A percentile compares a stretch with the other conserved stretches of the same genome.
These are phyloP conservation scores for Cacoxenus indagator DNA, from an alignment of 2,888 invertebrate genomes.

Conservation along the genomic window DNA sequence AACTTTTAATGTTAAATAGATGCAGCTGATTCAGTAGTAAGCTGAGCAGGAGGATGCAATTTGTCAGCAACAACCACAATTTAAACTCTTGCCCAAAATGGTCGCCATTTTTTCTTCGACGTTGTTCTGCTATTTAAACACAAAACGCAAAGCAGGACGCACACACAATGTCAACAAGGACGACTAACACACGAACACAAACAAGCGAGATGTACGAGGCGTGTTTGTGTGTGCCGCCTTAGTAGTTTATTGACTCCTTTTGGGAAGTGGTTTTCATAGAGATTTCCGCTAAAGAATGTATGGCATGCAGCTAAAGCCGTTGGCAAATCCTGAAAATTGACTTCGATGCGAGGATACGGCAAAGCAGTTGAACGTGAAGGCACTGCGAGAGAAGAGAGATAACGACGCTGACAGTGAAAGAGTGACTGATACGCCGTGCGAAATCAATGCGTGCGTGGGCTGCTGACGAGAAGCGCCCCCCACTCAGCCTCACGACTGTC, in stretches of 20 bases:
- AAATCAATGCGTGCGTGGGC: slow-evolving; percentile 59
- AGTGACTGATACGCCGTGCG: background rate
- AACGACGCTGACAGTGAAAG: background rate
- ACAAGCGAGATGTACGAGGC: background rate
- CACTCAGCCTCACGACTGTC: background rate
- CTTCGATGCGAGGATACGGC: slow-evolving; percentile 43
- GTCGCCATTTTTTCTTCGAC: slow-evolving; percentile 27
- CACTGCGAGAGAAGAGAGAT: background rate
- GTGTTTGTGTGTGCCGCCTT: background rate
- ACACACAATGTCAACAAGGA: slow-evolving; percentile 26
- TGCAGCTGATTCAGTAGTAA: no score
- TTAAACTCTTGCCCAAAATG: background rate
- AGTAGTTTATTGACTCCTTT: slow-evolving; percentile 65
- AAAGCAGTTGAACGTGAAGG: background rate
- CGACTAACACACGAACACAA: slow-evolving; percentile 21
- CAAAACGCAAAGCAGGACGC: background rate
- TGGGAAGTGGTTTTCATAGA: slow-evolving; percentile 63
- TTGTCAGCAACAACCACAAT: background rate
- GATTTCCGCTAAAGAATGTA: slow-evolving; percentile 60
- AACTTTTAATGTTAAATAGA: no score
- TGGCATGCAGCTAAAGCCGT: slow-evolving; percentile 51
- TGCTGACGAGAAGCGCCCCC: slow-evolving; percentile 46
- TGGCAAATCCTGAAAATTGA: slow-evolving; percentile 65
- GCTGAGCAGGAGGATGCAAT: background rate
- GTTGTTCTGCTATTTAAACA: slow-evolving; percentile 3